Conservation (phyloP, 2,888 invertebrate genomes). For the Merodon equestris region DNA sequence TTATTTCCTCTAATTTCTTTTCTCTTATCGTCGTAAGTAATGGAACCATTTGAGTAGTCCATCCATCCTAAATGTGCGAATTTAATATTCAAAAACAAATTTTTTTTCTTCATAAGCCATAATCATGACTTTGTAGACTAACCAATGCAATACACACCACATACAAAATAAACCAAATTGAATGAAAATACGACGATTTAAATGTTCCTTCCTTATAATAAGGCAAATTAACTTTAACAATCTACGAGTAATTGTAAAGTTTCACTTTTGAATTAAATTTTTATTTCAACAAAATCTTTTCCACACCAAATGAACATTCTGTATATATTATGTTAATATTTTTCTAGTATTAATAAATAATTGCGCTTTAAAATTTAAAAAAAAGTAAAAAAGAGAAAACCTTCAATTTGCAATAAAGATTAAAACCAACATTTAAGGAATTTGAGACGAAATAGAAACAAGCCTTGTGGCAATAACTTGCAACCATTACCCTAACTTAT, state of each 20-base stretch:
- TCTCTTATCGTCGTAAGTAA: no score
- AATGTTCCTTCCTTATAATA: conserved; percentile 69
- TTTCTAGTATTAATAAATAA: conserved; percentile 24
- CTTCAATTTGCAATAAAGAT: conserved; percentile 33
- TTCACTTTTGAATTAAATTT: conserved; percentile 16
- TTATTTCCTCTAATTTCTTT: no score
- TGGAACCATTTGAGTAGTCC: no score
- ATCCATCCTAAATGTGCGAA: no score
- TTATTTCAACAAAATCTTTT: conserved; percentile 11
- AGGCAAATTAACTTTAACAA: conserved; percentile 66
- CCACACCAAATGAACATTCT: conserved; percentile 33
- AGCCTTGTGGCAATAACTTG: conserved; percentile 34
- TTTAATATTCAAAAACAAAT: no score
- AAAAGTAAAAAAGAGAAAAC: conserved; percentile 19
- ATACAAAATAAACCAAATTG: conserved; percentile 30
- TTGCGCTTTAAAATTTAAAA: conserved; percentile 24
- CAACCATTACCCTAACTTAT: conserved; percentile 56
- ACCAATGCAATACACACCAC: conserved; percentile 27
- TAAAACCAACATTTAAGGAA: conserved; percentile 7
- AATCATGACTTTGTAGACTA: no score
- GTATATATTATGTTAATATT: conserved; percentile 56
- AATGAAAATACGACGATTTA: conserved; percentile 63
- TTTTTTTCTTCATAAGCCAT: conserved; percentile 7
- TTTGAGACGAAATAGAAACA: conserved; percentile 3
- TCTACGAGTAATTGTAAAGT: conserved; percentile 66